Base-by-base conservation (phyloP, 2,113 vertebrate genomes). In the Dissostichus mawsoni region DNA sequence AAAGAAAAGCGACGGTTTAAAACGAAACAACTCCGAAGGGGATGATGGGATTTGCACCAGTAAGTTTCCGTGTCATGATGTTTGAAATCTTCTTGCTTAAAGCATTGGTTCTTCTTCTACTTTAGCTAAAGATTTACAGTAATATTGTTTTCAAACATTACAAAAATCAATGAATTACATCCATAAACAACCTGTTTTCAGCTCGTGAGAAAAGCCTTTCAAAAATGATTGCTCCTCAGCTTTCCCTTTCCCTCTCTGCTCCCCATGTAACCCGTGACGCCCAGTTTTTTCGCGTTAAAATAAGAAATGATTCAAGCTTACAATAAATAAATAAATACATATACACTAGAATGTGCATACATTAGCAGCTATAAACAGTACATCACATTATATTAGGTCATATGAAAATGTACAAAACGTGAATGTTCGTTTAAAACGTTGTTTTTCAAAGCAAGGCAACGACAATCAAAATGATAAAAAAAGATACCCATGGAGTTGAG, bases 321-420 rank as follows among this genome's bases (percentile, higher is more conserved):
- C 96, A 95, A 96, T 96, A 96, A 96, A 96, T 96, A 96, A 96
- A 96, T 96, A 96, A 96, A 96, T 96, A 96, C 90, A 94, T 96
- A 96, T 94, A 96, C 96, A 96, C 89, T 93, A 94, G 95, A 96
- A 96, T 97, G 97, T 97, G 97, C 97, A 96, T 96, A 97, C 96
- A 94, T 95, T 94, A 97, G 98, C 97, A 98, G 97, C 97, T 98
- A 97, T 96, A 96, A 96, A 97, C 96, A 96, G 96, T 96, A 98
- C 97, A 94, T 96, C 96, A 97, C 97, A 97, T 96, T 96, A 96
- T 96, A 96, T 96, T 95, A 96, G 96, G 96, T 97, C 95, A 94
- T 97, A 97, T 98, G 98, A 97, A 98, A 97, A 98, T 96, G 95
- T 97, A 98, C 97, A 98, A 97, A 98, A 98, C 95, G 96, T 96